Evolutionary conservation across 2,888 invertebrate genomes (phyloP).

Genomic region (Dromius quadrimaculatus): DNA sequence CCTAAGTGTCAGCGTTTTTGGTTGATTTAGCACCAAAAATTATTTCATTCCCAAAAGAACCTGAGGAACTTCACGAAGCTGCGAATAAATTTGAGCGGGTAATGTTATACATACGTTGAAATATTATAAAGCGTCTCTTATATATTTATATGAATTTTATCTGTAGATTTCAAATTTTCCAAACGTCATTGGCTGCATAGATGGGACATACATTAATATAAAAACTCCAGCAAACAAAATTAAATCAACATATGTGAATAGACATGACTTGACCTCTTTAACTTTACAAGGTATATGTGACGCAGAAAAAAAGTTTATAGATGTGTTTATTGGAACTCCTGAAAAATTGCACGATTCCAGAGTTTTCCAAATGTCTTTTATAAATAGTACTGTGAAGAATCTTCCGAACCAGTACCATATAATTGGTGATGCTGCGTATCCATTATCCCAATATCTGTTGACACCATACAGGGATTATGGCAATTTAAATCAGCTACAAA

Average conservation of each 20-base stretch:
- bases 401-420: background rate
- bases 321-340: constrained; percentile 54
- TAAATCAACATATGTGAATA: constrained; percentile 56
- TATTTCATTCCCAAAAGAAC: background rate
- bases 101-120: background rate
- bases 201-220: constrained; percentile 42
- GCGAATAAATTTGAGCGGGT: constrained; percentile 6
- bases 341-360: constrained; percentile 55
- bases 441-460: background rate
- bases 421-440: background rate
- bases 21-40: background rate
- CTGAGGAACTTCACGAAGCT: background rate
- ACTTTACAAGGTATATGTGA: constrained; percentile 57
- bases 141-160: background rate
- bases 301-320: constrained; percentile 53
- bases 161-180: constrained; percentile 1
- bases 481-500: background rate
- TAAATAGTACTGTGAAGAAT: background rate
- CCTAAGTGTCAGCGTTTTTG: background rate
- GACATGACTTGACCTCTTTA: constrained; percentile 41
- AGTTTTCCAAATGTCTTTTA: constrained; percentile 52
- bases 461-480: background rate
- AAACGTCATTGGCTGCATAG: background rate
- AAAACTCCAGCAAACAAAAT: constrained; percentile 56
- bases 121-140: background rate